Evolutionary conservation across 2,888 invertebrate species (phyloP), one percentile per base, ranked within the genome.

Genomic region (Chloroclysta siterata): DNA sequence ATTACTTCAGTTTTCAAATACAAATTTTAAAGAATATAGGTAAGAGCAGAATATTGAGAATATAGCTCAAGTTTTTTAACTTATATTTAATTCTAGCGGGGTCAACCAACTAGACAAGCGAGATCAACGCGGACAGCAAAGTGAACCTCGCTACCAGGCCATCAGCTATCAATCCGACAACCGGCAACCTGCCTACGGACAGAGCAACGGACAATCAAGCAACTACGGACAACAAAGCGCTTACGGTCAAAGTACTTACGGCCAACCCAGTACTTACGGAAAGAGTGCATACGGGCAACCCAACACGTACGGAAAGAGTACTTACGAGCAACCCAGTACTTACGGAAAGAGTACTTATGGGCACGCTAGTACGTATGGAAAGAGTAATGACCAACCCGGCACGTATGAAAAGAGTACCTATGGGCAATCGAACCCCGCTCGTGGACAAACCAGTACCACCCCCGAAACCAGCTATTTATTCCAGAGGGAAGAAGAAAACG

Each of bases 391-490:
- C 0, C 76, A 81, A 63, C 63, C 71, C 62, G 69, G 44, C n/a
- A 50, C 54, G 6, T 61, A 59, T 64, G 71, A 36, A 53, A 70
- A 28, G 69, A 55, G 56, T 52, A 60, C 65, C 14, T 67, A 64
- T 22, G 68, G 55, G 8, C 63, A 70, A 47, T 59, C 64, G 5
- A 68, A 65, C 6, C 29, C 65, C 2, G 64, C 58, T 0, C 76
- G 72, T 28, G 65, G 71, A 17, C 79, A 78, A 47, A 85, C 82
- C 65, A 89, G 83, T 65, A 90, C 91, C 0, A 91, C 92, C 0
- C 90, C 85, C 4, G 93, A 88, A 29, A 94, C 94, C 11, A 94
- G 93, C 72, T 94, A 94, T 73, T 82, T 94, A 63, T 94, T 94
- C 72, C 93, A 93, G 61, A 87, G 94, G 44, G 87, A 93, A 77